Evolutionary conservation across 2,113 vertebrate genomes (phyloP).

Genomic region (Seriola quinqueradiata): DNA sequence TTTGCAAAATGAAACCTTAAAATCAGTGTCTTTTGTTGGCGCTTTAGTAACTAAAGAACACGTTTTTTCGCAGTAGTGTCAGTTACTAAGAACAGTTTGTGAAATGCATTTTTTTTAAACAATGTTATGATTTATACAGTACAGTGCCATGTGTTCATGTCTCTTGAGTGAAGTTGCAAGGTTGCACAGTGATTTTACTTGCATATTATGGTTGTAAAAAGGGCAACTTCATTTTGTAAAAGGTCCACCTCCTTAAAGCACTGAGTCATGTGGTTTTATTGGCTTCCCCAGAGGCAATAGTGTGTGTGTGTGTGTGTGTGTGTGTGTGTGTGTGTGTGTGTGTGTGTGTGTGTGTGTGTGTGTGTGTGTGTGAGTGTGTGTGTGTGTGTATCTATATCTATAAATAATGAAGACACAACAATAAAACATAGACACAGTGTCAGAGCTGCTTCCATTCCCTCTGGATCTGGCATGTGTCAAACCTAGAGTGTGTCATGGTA

Average conservation of each 20-base stretch:
- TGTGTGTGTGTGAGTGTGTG: no score
- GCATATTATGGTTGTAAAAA: slow-evolving; percentile 29
- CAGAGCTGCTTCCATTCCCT: slow-evolving; percentile 31
- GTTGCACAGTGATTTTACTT: slow-evolving; percentile 17
- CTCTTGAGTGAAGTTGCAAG: not conserved
- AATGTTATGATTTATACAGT: slow-evolving; percentile 24
- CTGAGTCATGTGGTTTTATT: slow-evolving; percentile 58
- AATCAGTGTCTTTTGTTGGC: not conserved
- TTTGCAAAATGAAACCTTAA: not conserved
- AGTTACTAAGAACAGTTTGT: slow-evolving; percentile 18
- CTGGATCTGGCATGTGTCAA: slow-evolving; percentile 32
- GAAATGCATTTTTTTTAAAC: slow-evolving; percentile 47
- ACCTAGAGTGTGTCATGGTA: not conserved
- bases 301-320: not conserved
- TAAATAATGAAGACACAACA: slow-evolving; percentile 59
- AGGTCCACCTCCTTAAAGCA: slow-evolving; percentile 35
- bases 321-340: no score
- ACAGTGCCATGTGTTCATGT: not conserved
- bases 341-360: no score
- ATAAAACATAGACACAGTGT: slow-evolving; percentile 34
- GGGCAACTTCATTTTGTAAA: slow-evolving; percentile 28
- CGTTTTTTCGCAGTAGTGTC: not conserved
- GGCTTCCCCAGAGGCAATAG: slow-evolving; percentile 38
- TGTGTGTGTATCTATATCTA: not conserved
- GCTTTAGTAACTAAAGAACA: not conserved